phyloP scores from a whole-genome alignment of 2,113 vertebrate genomes.

The Rhynchomys soricoides region DNA sequence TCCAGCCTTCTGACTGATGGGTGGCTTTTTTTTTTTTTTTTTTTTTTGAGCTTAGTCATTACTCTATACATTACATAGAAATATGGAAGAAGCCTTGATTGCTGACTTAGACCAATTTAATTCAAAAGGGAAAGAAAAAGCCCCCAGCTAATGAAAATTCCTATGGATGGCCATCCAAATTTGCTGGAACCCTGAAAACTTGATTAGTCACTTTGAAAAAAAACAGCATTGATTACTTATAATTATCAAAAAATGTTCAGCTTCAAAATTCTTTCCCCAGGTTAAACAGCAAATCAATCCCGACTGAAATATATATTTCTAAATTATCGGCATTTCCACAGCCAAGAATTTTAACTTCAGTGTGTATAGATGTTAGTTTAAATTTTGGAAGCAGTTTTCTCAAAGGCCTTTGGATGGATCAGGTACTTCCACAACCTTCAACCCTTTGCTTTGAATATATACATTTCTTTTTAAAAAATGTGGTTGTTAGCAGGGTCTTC shows the following conservation, averaged over 20 bases:
- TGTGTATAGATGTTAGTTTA: constrained; percentile 11
- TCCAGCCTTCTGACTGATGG: constrained; percentile 53
- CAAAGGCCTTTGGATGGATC: not conserved
- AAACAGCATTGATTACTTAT: constrained; percentile 68
- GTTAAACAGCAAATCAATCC: constrained; percentile 61
- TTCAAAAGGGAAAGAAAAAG: constrained; percentile 67
- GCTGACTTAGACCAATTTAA: constrained; percentile 70
- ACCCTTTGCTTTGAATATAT: not conserved
- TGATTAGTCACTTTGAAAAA: constrained; percentile 74
- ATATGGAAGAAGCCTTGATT: constrained; percentile 66
- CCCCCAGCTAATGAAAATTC: constrained; percentile 51
- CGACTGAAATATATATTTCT: constrained; percentile 54
- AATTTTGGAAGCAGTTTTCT: constrained; percentile 59
- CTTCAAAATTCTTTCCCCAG: constrained; percentile 68
- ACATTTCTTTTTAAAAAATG: not conserved
- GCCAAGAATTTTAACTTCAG: constrained; percentile 32
- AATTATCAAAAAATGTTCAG: constrained; percentile 67
- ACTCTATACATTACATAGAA: constrained; percentile 57
- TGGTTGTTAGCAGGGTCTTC: not conserved
- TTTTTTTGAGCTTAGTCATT: not conserved
- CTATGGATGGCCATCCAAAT: constrained; percentile 62
- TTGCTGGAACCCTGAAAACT: constrained; percentile 56
- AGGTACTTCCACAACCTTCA: not conserved
- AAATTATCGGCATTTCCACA: constrained; percentile 47
- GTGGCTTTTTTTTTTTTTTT: not conserved